Conservation (phyloP, 2,797 vertebrate species). For the Hoplostethus atlanticus region DNA sequence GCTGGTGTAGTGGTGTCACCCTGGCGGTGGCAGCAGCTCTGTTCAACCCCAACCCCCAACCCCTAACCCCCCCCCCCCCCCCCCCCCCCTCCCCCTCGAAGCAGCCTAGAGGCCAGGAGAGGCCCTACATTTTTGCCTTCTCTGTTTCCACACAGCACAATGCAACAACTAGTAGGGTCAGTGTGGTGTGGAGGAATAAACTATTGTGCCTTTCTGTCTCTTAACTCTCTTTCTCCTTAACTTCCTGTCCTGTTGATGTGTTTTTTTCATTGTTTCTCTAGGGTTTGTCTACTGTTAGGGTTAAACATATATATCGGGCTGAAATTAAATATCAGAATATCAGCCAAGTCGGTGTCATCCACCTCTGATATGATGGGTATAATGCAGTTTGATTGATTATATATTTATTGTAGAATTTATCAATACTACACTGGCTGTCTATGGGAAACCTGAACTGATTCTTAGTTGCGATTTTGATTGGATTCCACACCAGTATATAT, state of each 20-base stretch:
- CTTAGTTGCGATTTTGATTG: no score
- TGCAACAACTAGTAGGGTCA: constrained; percentile 16
- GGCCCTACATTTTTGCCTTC: background rate
- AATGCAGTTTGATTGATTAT: no score
- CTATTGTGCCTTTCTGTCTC: constrained; percentile 55
- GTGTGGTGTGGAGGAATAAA: constrained; percentile 40
- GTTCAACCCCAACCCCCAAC: constrained; percentile 20
- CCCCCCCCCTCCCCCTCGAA: constrained; percentile 20
- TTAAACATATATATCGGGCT: no score
- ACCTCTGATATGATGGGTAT: no score
- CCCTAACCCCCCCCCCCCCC: constrained; percentile 20
- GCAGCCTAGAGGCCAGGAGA: constrained; percentile 18
- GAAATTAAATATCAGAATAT: no score
- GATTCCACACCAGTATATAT: no score
- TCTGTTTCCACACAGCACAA: constrained; percentile 4
- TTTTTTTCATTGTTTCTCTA: background rate
- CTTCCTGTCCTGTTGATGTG: background rate
- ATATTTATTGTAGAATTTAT: no score
- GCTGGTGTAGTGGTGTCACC: constrained; percentile 87
- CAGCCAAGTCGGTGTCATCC: no score
- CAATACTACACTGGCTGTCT: no score
- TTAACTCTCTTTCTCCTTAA: constrained; percentile 1
- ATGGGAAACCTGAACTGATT: no score
- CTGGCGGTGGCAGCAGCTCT: constrained; percentile 20
- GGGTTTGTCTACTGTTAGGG: background rate